Evolutionary conservation across 2,888 invertebrate species (phyloP).

Genomic region (Anoncus sp.): DNA sequence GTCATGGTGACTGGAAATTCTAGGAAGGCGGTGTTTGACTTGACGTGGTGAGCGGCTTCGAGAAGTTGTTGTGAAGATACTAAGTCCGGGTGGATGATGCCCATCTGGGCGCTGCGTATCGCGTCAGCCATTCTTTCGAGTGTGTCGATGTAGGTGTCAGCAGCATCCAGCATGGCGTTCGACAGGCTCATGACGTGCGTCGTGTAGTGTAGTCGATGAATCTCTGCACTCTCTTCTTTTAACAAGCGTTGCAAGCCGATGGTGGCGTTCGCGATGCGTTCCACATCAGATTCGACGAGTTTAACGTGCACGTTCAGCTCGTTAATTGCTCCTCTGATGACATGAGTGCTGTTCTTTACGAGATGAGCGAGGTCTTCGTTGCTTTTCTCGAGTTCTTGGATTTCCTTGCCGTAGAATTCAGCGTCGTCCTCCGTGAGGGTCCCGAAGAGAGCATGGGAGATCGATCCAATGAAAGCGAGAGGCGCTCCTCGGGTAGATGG

Average conservation of each 20-base stretch:
- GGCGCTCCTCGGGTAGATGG: background rate
- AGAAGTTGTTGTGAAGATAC: background rate
- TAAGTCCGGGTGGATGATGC: background rate
- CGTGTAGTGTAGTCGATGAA: background rate
- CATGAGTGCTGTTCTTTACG: background rate
- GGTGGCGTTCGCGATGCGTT: background rate
- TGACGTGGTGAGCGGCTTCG: background rate
- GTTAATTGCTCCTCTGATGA: background rate
- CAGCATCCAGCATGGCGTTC: background rate
- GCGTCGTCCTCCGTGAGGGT: background rate
- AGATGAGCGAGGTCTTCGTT: too few species aligned
- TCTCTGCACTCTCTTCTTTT: background rate
- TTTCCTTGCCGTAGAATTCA: background rate
- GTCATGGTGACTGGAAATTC: background rate
- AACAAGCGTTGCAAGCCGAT: background rate
- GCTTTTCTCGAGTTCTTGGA: background rate
- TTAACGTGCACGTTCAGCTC: background rate
- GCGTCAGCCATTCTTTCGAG: background rate
- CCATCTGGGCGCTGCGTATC: background rate
- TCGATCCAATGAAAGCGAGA: background rate
- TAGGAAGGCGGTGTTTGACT: background rate
- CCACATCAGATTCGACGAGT: background rate
- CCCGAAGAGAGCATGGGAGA: slow-evolving; percentile 4
- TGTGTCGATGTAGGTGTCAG: background rate
- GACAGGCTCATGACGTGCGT: background rate